Conservation (phyloP, 2,797 vertebrate species). For the Spondyliosoma cantharus region DNA sequence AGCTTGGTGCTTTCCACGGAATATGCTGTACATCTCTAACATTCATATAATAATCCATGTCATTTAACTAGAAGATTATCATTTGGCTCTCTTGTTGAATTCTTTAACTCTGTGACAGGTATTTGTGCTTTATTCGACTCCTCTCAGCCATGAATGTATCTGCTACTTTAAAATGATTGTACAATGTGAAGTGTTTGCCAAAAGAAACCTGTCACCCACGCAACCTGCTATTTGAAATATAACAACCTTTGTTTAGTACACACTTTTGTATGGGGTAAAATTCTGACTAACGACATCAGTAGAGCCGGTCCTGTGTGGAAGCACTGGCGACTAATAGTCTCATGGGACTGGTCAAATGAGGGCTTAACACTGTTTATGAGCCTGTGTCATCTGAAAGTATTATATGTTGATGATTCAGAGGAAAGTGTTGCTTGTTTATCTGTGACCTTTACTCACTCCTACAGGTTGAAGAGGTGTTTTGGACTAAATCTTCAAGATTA, state of each 20-base stretch:
- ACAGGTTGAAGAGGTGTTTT: conserved; percentile 37
- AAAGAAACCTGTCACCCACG: neutral
- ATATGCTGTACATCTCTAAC: neutral
- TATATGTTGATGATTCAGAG: conserved; percentile 24
- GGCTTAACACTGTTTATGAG: conserved; percentile 9
- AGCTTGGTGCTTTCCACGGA: conserved; percentile 2
- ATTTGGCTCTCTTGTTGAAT: neutral
- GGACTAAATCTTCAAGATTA: conserved; percentile 15
- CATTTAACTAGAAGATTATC: neutral
- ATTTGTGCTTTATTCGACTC: neutral
- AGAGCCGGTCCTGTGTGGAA: neutral
- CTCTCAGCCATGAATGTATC: neutral
- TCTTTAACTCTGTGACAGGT: neutral
- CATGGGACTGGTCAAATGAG: conserved; percentile 10
- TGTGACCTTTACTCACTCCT: conserved; percentile 38
- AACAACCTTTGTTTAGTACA: neutral
- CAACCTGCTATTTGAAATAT: neutral
- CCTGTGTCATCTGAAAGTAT: conserved; percentile 3
- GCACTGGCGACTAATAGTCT: conserved; percentile 1
- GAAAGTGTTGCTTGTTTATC: conserved; percentile 31
- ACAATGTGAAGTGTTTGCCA: neutral
- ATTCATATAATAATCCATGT: conserved; percentile 5
- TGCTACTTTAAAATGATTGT: neutral
- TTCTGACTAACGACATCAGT: neutral
- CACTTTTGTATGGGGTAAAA: neutral